phyloP scores from a whole-genome alignment of 2,113 vertebrate genomes.

The Anas platyrhynchos region DNA sequence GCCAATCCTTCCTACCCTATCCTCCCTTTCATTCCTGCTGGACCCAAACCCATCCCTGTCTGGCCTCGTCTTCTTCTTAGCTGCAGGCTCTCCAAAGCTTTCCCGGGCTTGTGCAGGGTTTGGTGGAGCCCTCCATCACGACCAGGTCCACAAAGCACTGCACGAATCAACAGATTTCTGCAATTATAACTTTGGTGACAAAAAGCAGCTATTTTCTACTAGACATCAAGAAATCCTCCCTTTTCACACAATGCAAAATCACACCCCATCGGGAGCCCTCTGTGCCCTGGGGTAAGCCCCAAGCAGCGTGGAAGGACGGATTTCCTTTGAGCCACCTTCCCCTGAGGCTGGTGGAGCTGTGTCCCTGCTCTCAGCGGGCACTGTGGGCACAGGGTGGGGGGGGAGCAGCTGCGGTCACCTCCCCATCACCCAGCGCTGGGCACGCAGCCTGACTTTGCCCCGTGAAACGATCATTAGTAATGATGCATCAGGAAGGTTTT shows the following conservation, averaged over 20 bases:
- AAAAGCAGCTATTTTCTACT: neutral
- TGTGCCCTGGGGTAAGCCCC: neutral
- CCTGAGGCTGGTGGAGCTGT: neutral
- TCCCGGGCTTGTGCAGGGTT: neutral
- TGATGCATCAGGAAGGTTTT: slow-evolving; percentile 67
- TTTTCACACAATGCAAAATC: neutral
- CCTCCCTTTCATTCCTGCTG: neutral
- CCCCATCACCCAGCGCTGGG: neutral
- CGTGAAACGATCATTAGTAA: slow-evolving; percentile 23
- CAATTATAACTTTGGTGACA: neutral
- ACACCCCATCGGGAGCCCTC: neutral
- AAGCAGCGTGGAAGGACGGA: neutral
- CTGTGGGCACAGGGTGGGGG: neutral
- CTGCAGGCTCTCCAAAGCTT: neutral
- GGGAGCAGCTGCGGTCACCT: neutral
- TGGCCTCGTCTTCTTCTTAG: neutral
- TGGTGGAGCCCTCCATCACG: neutral
- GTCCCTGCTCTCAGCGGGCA: neutral
- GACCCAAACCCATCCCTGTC: neutral
- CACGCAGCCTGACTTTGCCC: slow-evolving; percentile 38
- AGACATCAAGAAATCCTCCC: neutral
- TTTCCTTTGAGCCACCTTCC: neutral
- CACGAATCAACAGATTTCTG: neutral
- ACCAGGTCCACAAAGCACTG: neutral
- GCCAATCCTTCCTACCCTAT: neutral